These are phyloP conservation scores for Heteropelma amictum DNA, from an alignment of 2,888 invertebrate species.

Conservation along the genomic window DNA sequence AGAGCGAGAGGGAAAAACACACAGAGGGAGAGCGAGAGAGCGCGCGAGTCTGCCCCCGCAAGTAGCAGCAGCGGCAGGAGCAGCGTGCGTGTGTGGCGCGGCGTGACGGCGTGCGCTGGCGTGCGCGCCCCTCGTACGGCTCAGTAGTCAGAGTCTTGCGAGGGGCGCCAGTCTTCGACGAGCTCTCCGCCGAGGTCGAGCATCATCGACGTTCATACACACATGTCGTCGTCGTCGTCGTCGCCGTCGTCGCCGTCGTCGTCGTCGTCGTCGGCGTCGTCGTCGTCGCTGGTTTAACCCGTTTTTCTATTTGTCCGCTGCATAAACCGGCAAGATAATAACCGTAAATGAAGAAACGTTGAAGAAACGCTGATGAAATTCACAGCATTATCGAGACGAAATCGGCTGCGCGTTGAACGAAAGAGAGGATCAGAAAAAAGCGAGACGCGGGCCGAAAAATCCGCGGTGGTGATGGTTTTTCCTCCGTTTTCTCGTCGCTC, in stretches of 20 bases:
- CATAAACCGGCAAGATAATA: too few species aligned
- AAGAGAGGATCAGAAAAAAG: too few species aligned
- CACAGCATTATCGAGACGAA: too few species aligned
- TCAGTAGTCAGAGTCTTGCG: conserved; percentile 64
- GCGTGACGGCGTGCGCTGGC: conserved; percentile 64
- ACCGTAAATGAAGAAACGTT: too few species aligned
- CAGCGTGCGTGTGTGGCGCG: conserved; percentile 63
- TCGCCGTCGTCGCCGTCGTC: conserved; percentile 10
- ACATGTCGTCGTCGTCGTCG: conserved; percentile 58
- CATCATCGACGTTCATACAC: conserved; percentile 61
- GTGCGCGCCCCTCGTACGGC: conserved; percentile 64
- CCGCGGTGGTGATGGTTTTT: too few species aligned
- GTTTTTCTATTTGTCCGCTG: too few species aligned
- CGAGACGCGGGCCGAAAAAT: too few species aligned
- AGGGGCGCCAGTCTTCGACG: conserved; percentile 70
- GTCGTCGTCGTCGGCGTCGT: not conserved
- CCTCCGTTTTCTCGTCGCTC: too few species aligned
- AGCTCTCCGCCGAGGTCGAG: conserved; percentile 66
- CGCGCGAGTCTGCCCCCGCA: conserved; percentile 30
- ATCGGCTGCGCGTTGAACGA: too few species aligned
- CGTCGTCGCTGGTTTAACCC: too few species aligned
- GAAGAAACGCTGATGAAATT: too few species aligned
- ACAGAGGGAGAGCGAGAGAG: not conserved
- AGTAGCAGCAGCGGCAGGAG: conserved; percentile 44
- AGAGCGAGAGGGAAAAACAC: conserved; percentile 1